These are phyloP conservation scores for Lophochroa leadbeateri DNA, from an alignment of 2,113 vertebrate genomes.

Conservation along the genomic window DNA sequence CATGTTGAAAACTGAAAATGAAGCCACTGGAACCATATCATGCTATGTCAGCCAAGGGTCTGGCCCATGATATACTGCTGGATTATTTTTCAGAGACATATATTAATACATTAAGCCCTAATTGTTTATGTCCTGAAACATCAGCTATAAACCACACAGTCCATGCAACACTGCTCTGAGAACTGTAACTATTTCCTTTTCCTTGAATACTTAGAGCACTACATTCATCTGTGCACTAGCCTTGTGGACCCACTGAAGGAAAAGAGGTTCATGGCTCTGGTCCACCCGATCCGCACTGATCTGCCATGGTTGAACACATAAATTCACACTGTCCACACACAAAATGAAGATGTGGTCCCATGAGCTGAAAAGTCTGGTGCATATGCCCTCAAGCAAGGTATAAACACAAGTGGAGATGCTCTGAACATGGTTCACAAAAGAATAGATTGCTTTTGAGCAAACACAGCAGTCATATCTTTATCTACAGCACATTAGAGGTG, in stretches of 20 bases:
- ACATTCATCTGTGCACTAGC: neutral
- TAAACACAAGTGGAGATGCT: neutral
- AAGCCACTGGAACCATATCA: neutral
- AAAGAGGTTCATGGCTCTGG: neutral
- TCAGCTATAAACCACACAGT: neutral
- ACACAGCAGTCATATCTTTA: neutral
- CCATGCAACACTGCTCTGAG: neutral
- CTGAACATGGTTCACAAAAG: neutral
- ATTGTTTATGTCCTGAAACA: conserved; percentile 8
- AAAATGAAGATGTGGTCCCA: neutral
- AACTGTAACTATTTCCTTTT: neutral
- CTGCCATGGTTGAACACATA: neutral
- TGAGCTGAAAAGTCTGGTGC: neutral
- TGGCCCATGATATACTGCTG: neutral
- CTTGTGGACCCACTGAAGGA: neutral
- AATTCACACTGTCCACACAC: fast-evolving
- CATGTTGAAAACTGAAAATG: neutral
- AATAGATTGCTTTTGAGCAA: neutral
- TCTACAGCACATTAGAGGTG: neutral
- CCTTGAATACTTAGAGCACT: neutral
- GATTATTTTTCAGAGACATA: neutral
- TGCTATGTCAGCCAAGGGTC: neutral
- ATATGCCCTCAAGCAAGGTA: neutral
- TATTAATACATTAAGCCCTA: neutral
- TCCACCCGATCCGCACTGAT: neutral